Conservation (phyloP, 2,797 vertebrate genomes). For the Anas acuta region DNA sequence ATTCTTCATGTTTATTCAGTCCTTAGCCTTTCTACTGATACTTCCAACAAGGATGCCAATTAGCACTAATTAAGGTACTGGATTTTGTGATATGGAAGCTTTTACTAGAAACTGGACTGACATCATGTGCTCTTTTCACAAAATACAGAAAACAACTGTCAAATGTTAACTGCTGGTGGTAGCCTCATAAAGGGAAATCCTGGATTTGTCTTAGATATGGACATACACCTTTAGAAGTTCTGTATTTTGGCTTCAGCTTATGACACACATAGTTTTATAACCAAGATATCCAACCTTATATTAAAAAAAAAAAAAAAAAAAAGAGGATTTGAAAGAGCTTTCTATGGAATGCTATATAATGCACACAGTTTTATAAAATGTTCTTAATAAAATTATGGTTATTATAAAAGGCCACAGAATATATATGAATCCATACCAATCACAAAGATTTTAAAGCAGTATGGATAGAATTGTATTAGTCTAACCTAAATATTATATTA, state of each 20-base stretch:
- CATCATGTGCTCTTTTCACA: neutral
- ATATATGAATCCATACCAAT: neutral
- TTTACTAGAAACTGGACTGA: neutral
- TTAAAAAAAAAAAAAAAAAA: neutral
- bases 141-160: neutral
- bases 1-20: constrained; percentile 28
- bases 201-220: neutral
- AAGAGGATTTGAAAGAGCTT: neutral
- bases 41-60: constrained; percentile 42
- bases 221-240: neutral
- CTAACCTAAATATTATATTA: neutral
- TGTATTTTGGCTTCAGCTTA: neutral
- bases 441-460: neutral
- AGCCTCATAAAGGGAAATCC: neutral
- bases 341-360: neutral
- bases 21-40: constrained; percentile 41
- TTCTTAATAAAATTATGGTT: neutral
- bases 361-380: neutral
- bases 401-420: neutral
- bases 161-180: neutral
- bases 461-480: neutral
- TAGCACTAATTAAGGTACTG: constrained; percentile 28
- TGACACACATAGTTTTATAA: neutral
- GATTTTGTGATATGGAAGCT: neutral
- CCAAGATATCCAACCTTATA: neutral